These are phyloP conservation scores for Embidobia sp. DNA, from an alignment of 2,888 invertebrate species.

Conservation along the genomic window DNA sequence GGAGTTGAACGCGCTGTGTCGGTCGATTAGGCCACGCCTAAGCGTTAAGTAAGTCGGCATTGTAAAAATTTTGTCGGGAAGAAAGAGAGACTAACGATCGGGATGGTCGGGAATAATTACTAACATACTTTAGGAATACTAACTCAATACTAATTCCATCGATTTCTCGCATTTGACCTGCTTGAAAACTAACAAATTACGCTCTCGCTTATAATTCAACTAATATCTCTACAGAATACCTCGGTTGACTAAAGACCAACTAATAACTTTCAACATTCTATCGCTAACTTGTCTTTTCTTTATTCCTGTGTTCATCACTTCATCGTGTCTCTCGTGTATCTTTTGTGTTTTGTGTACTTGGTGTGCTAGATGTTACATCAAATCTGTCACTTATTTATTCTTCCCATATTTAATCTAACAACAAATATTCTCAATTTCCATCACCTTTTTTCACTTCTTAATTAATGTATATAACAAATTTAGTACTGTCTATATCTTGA, in stretches of 20 bases:
- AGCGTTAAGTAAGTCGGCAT: conserved; percentile 82
- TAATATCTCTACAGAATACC: conserved; percentile 33
- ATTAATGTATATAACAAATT: conserved; percentile 20
- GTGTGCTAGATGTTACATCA: conserved; percentile 61
- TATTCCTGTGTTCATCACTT: conserved; percentile 62
- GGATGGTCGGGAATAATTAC: conserved; percentile 63
- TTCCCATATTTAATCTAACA: conserved; percentile 37
- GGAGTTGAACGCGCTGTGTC: conserved; percentile 80
- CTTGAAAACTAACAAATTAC: conserved; percentile 56
- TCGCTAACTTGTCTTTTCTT: conserved; percentile 56
- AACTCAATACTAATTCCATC: conserved; percentile 42
- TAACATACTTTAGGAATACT: conserved; percentile 54
- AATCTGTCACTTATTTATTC: conserved; percentile 44
- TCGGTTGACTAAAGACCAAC: conserved; percentile 32
- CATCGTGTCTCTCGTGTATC: conserved; percentile 61
- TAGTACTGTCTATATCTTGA: background rate
- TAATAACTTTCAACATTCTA: conserved; percentile 28
- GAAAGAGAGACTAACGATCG: conserved; percentile 68
- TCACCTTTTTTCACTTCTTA: conserved; percentile 10
- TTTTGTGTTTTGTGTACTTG: conserved; percentile 60
- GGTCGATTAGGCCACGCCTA: conserved; percentile 81
- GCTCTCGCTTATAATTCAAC: conserved; percentile 50
- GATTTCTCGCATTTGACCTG: conserved; percentile 55
- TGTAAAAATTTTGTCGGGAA: conserved; percentile 75
- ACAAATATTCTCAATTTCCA: conserved; percentile 23